These are phyloP conservation scores for Tachypleus tridentatus DNA, from an alignment of 1,140 invertebrate genomes.

Conservation along the genomic window DNA sequence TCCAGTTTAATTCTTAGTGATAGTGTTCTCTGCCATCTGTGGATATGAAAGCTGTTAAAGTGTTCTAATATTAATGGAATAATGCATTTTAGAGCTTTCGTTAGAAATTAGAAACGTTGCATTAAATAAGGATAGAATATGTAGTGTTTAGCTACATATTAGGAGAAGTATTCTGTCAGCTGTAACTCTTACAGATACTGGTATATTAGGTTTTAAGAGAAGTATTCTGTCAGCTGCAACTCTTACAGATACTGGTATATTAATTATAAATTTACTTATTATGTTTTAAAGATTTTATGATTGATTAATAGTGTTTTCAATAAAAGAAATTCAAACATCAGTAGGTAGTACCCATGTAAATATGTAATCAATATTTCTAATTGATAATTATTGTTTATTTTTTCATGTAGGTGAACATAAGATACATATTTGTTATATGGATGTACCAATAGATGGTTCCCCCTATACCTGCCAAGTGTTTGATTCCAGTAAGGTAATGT, in stretches of 20 bases:
- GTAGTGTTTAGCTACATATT: no score
- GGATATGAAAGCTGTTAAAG: no score
- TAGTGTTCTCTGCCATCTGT: no score
- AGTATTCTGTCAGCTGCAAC: slow-evolving; percentile 24
- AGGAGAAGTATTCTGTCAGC: slow-evolving; percentile 22
- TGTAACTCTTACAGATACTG: slow-evolving; percentile 2
- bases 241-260: not conserved
- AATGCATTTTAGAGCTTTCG: no score
- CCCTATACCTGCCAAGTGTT: slow-evolving; percentile 93
- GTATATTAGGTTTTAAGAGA: no score
- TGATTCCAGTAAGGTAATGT: slow-evolving; percentile 59
- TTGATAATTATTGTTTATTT: slow-evolving; percentile 7
- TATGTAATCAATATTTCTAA: not conserved
- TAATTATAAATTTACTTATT: no score
- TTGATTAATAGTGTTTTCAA: not conserved
- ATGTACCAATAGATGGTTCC: slow-evolving; percentile 81
- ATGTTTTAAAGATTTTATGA: not conserved
- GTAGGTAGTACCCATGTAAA: not conserved
- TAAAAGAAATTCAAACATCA: not conserved
- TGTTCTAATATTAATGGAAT: no score
- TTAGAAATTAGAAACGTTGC: no score
- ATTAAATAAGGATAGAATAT: no score
- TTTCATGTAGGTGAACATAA: slow-evolving; percentile 49
- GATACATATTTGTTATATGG: slow-evolving; percentile 80
- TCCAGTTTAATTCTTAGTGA: no score